Evolutionary conservation across 2,888 invertebrate species (phyloP).

Genomic region (Villa cingulata): DNA sequence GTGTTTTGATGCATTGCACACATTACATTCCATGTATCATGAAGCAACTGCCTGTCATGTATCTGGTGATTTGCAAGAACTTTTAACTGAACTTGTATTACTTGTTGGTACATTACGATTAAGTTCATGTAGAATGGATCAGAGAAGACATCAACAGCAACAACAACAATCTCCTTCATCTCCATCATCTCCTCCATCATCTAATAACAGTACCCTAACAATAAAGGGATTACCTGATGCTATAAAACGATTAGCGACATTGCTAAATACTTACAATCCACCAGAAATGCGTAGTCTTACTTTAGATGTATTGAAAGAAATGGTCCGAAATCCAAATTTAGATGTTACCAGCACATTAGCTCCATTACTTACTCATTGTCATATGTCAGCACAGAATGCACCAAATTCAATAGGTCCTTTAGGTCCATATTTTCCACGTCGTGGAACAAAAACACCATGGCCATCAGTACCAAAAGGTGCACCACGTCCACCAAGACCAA

Average conservation of each 20-base stretch:
- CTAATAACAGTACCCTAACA: constrained; percentile 13
- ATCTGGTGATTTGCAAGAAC: constrained; percentile 68
- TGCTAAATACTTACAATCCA: constrained; percentile 80
- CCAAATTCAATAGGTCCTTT: constrained; percentile 51
- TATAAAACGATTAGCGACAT: constrained; percentile 69
- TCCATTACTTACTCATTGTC: constrained; percentile 73
- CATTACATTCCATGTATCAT: constrained; percentile 84
- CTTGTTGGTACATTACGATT: constrained; percentile 57
- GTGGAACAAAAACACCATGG: constrained; percentile 44
- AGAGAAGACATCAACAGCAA: constrained; percentile 29
- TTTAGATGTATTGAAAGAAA: constrained; percentile 46
- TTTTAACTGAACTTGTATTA: constrained; percentile 63
- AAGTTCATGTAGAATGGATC: constrained; percentile 36
- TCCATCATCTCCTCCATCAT: constrained; percentile 25
- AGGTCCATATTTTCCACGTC: constrained; percentile 64
- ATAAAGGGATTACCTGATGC: constrained; percentile 84
- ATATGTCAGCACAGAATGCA: constrained; percentile 62
- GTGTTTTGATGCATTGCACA: constrained; percentile 65
- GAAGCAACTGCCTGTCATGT: constrained; percentile 85
- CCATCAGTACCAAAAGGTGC: constrained; percentile 46
- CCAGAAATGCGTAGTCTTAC: constrained; percentile 68
- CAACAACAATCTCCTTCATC: constrained; percentile 29
- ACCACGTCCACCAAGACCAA: constrained; percentile 57
- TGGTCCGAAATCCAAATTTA: constrained; percentile 32
- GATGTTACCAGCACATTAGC: constrained; percentile 59